A percentile compares a stretch with the other conserved stretches of the same genome.
Conservation (phyloP, 2,797 vertebrate species). For the Acanthurus tractus region DNA sequence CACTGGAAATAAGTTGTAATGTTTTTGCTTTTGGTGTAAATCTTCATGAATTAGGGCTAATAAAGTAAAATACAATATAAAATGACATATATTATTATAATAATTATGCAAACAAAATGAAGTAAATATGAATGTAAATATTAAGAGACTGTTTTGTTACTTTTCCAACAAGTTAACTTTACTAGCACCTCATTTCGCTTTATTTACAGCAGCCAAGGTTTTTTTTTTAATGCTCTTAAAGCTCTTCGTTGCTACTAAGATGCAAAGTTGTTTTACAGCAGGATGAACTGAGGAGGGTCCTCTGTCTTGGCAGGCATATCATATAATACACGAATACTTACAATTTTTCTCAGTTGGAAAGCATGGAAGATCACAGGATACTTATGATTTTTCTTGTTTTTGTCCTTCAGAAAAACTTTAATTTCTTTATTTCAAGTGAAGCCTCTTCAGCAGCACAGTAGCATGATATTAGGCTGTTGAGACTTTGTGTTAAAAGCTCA, state of each 20-base stretch:
- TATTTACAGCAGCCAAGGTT: constrained; percentile 53
- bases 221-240: constrained; percentile 25
- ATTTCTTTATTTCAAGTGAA: background rate
- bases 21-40: constrained; percentile 14
- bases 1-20: constrained; percentile 2
- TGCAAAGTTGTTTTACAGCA: constrained; percentile 42
- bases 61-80: constrained; percentile 47
- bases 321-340: background rate
- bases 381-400: background rate
- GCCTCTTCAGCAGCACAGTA: constrained; percentile 5
- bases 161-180: constrained; percentile 37
- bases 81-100: constrained; percentile 37
- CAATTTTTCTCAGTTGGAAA: constrained; percentile 1
- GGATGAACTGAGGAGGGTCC: constrained; percentile 50
- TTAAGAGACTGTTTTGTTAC: constrained; percentile 40
- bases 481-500: background rate
- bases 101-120: constrained; percentile 33
- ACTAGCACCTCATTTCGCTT: constrained; percentile 49
- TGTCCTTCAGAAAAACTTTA: background rate
- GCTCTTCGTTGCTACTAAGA: constrained; percentile 18
- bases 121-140: constrained; percentile 63
- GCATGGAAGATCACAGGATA: background rate
- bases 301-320: constrained; percentile 42
- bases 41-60: constrained; percentile 31
- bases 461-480: constrained; percentile 1